Conservation (phyloP, 2,113 vertebrate species). For the Psittacula cyanocephala region DNA sequence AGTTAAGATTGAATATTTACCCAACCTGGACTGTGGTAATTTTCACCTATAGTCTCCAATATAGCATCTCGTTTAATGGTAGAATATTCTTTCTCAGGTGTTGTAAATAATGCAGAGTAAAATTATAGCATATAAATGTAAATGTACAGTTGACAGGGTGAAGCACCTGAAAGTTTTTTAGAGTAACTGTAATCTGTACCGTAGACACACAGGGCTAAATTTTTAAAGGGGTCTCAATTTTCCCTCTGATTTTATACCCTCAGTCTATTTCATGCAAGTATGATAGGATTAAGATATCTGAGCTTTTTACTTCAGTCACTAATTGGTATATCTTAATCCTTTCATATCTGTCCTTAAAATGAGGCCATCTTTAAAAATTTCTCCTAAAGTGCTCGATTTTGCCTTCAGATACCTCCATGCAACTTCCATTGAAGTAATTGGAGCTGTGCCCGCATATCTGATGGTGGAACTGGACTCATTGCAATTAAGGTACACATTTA, state of each 20-base stretch:
- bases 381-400: constrained; percentile 67
- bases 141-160: background rate
- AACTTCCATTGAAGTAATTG: constrained; percentile 70
- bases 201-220: constrained; percentile 16
- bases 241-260: constrained; percentile 4
- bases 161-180: background rate
- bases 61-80: background rate
- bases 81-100: background rate
- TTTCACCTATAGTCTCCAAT: background rate
- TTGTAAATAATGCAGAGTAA: background rate
- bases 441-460: constrained; percentile 68
- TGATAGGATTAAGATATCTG: constrained; percentile 55
- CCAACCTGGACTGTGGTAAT: background rate
- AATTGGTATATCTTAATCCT: constrained; percentile 52
- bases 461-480: constrained; percentile 64
- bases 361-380: constrained; percentile 70
- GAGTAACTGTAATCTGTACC: background rate
- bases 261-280: background rate
- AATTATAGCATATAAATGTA: background rate
- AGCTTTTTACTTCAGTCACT: background rate
- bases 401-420: constrained; percentile 69
- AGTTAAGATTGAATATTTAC: background rate
- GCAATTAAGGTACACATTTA: constrained; percentile 66
- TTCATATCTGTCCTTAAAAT: constrained; percentile 42
- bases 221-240: constrained; percentile 66